These are phyloP conservation scores for Periplaneta americana DNA, from an alignment of 1,140 invertebrate genomes.

Conservation along the genomic window DNA sequence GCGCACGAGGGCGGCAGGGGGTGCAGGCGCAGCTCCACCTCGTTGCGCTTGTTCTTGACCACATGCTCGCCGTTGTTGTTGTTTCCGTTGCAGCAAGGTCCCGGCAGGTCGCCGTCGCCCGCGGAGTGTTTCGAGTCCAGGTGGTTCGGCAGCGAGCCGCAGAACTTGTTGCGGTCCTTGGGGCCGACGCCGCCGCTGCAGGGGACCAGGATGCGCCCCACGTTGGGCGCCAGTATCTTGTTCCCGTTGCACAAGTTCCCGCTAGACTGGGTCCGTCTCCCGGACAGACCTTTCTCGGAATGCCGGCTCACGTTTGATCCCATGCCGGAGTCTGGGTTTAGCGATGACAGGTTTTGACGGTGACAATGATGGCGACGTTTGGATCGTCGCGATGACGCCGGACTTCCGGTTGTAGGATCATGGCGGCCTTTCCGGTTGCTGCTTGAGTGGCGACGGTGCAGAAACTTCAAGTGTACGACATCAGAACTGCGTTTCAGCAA, in stretches of 20 bases:
- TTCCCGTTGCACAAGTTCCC: conserved; percentile 47
- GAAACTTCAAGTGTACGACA: background rate
- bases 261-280: conserved; percentile 62
- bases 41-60: conserved; percentile 20
- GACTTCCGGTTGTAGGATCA: background rate
- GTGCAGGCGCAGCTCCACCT: conserved; percentile 20
- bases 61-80: conserved; percentile 52
- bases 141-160: conserved; percentile 64
- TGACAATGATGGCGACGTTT: background rate
- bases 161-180: conserved; percentile 39
- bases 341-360: background rate
- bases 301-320: conserved; percentile 68
- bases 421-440: background rate
- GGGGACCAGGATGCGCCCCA: conserved; percentile 33
- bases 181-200: conserved; percentile 32
- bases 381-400: background rate
- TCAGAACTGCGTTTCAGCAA: background rate
- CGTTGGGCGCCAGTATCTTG: conserved; percentile 38
- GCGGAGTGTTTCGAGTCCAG: conserved; percentile 35
- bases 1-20: background rate
- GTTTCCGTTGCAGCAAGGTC: conserved; percentile 27
- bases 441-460: background rate
- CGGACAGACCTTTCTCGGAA: conserved; percentile 57
- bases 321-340: conserved; percentile 40
- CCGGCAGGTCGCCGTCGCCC: background rate